Conservation (phyloP, 2,888 invertebrate genomes). For the Ethmia dodecea region DNA sequence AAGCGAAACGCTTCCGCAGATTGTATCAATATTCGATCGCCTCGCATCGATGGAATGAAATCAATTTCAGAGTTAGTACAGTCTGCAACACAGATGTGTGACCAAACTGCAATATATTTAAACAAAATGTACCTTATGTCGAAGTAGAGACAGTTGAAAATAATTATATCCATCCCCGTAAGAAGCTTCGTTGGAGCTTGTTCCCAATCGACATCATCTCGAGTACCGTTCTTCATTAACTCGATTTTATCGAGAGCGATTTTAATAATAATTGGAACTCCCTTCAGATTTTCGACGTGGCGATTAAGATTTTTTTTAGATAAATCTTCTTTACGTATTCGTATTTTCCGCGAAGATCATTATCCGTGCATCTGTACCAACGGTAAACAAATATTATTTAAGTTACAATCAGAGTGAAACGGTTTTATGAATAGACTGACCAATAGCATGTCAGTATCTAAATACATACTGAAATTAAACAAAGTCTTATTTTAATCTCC, state of each 20-base stretch:
- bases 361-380: conserved; percentile 33
- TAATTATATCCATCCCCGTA: no score
- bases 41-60: conserved; percentile 61
- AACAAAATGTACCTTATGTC: not conserved
- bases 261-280: conserved; percentile 68
- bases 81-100: conserved; percentile 9
- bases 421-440: not conserved
- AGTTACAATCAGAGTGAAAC: no score
- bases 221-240: conserved; percentile 71
- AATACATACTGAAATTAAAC: not conserved
- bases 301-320: conserved; percentile 56
- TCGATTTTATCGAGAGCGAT: conserved; percentile 68
- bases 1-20: conserved; percentile 53
- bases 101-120: no score
- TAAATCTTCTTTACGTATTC: conserved; percentile 43
- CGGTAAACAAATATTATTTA: no score
- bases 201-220: conserved; percentile 56
- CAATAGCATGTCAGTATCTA: not conserved
- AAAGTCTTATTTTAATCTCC: not conserved
- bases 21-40: conserved; percentile 56
- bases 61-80: conserved; percentile 61
- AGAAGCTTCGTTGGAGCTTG: conserved; percentile 10
- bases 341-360: conserved; percentile 41
- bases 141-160: conserved; percentile 4
- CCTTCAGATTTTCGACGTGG: conserved; percentile 53